Percentiles rank a stretch among this genome's conserved stretches.
Conservation (phyloP, 2,797 vertebrate genomes). For the Mionectes olivaceus region DNA sequence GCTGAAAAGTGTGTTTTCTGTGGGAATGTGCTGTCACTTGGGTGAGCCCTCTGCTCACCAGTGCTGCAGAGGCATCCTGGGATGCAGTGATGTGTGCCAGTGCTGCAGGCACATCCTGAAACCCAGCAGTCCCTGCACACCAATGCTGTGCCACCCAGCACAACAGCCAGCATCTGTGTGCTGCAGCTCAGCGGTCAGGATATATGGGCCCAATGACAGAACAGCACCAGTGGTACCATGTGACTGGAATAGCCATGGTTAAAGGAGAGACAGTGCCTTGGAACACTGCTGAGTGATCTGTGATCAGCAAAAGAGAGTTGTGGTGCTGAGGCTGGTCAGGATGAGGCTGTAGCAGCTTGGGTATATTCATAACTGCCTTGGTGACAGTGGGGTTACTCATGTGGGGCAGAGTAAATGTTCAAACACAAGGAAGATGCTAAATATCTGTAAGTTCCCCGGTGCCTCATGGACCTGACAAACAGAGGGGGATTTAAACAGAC, state of each 20-base stretch:
- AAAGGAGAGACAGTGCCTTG: background rate
- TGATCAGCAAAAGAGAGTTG: accelerated
- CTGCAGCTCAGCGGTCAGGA: background rate
- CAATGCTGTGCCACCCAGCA: background rate
- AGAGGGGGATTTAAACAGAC: background rate
- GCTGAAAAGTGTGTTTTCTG: background rate
- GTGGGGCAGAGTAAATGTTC: background rate
- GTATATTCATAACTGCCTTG: background rate
- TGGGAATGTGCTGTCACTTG: background rate
- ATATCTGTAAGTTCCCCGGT: background rate
- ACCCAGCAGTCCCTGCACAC: background rate
- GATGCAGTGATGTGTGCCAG: background rate
- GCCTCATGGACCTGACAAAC: background rate
- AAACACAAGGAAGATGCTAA: background rate
- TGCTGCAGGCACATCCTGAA: background rate
- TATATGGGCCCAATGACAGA: accelerated
- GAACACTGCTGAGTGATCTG: background rate
- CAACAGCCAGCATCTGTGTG: background rate
- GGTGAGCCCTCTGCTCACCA: background rate
- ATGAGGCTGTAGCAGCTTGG: background rate
- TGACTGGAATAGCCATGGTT: background rate
- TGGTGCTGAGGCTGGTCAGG: background rate
- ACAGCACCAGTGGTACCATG: background rate
- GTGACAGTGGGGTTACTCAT: background rate
- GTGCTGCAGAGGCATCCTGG: background rate